Evolutionary conservation across 2,888 invertebrate species (phyloP).

Genomic region (Entomobrya multifasciata): DNA sequence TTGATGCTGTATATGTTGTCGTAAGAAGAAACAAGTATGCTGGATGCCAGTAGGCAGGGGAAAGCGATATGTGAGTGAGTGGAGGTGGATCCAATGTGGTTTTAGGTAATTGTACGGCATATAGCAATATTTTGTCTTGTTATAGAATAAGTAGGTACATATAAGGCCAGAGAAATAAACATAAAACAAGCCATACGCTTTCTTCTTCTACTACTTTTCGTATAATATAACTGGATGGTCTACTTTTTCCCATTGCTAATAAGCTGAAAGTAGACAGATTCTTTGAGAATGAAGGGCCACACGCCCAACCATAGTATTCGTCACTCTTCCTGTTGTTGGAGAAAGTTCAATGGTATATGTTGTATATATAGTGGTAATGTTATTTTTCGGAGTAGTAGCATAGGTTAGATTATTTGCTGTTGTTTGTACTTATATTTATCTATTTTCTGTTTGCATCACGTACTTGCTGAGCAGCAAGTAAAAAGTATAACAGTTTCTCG

Average conservation of each 20-base stretch:
- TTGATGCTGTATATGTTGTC: not conserved
- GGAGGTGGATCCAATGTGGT: slow-evolving; percentile 34
- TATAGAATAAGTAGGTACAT: not conserved
- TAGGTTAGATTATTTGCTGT: not conserved
- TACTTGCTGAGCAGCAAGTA: not conserved
- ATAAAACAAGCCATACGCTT: slow-evolving; percentile 18
- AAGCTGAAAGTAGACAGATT: slow-evolving; percentile 10
- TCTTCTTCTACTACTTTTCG: not conserved
- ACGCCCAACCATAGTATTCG: too few species aligned
- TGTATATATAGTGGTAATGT: not conserved
- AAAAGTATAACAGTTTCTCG: too few species aligned
- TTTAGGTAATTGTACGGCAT: not conserved
- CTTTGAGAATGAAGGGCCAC: too few species aligned
- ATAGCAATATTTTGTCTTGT: too few species aligned
- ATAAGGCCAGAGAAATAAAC: slow-evolving; percentile 18
- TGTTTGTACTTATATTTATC: too few species aligned
- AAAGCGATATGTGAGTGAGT: slow-evolving; percentile 27
- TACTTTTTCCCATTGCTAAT: not conserved
- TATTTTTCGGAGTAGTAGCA: not conserved
- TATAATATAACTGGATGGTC: slow-evolving; percentile 47
- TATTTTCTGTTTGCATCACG: slow-evolving; percentile 25
- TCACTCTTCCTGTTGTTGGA: too few species aligned
- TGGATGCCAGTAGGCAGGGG: not conserved
- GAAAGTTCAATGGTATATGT: slow-evolving; percentile 13
- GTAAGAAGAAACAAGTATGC: not conserved